Percentiles rank a stretch among this genome's conserved stretches.
Conservation (phyloP, 2,888 invertebrate genomes). For the Nymphalis c-album region DNA sequence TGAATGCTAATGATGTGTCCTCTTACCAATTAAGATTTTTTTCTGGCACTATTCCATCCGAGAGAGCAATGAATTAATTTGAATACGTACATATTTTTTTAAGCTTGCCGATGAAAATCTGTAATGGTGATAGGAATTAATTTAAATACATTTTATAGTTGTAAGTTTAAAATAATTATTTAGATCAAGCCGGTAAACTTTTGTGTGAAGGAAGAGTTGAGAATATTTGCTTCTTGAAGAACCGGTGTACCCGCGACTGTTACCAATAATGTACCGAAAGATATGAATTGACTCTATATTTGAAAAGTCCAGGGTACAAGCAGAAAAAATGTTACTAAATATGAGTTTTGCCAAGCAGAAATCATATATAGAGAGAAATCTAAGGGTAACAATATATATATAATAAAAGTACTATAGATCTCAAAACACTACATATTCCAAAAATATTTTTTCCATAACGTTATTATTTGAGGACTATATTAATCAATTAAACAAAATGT, state of each 20-base stretch:
- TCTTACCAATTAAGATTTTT: slow-evolving; percentile 30
- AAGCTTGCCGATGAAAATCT: slow-evolving; percentile 10
- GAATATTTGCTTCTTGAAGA: slow-evolving; percentile 19
- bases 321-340: slow-evolving; percentile 21
- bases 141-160: slow-evolving; percentile 21
- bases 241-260: slow-evolving; percentile 7
- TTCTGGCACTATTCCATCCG: slow-evolving; percentile 38
- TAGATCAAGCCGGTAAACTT: slow-evolving; percentile 15
- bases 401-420: slow-evolving; percentile 5
- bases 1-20: slow-evolving; percentile 47
- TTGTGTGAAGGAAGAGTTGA: slow-evolving; percentile 17
- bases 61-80: slow-evolving; percentile 30
- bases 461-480: background rate
- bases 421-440: background rate
- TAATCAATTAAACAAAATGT: background rate
- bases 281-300: slow-evolving; percentile 2
- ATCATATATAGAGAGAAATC: slow-evolving; percentile 26
- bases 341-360: slow-evolving; percentile 32
- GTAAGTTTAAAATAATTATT: slow-evolving; percentile 21
- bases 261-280: slow-evolving; percentile 4
- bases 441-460: background rate
- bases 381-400: slow-evolving; percentile 19
- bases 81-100: slow-evolving; percentile 12
- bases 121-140: background rate
- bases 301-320: slow-evolving; percentile 28